Evolutionary conservation across 2,113 vertebrate genomes (phyloP), one percentile per base, ranked within the genome.

Genomic region (Phalacrocorax pelagicus): DNA sequence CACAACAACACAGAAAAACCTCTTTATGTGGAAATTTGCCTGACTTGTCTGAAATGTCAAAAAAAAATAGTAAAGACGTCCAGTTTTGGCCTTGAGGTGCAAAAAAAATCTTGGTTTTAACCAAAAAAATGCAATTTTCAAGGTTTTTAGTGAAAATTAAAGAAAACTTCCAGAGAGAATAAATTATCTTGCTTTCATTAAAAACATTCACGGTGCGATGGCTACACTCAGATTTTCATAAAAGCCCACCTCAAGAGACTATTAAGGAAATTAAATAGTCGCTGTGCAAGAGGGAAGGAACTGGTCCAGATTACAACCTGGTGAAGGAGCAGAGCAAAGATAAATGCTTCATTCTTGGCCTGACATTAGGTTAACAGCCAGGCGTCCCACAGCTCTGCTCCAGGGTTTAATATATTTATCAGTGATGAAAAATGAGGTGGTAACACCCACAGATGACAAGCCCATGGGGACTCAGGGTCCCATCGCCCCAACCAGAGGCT

Each of bases 391-490:
- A 40, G 77, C 34, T 65, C 65, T 23, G 19, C 67, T 51, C 73
- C 5, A 3, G 69, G 24, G 11, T 84, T 86, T 61, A 5, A 5
- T 44, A 4, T 12, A 18, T 79, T 82, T 73, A 59, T 73, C 30
- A 16, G 22, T 12, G 20, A 26, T 44, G 46, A 61, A 77, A 69
- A 87, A 5, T 1, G 2, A 89, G 24, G 29, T 47, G n/a, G 51
- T 13, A 49, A 71, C 6, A 8, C 42, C 46, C 58, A 8, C 36
- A 55, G 29, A 47, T 2, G 15, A 46, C 23, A 32, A 66, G 14
- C 16, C 40, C 16, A 0, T 1, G n/a, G 20, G 9, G 8, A 15
- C 20, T 81, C 1, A 1, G 27, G 26, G n/a, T 93, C 19, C 19
- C 57, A 27, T 19, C 55, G 13, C 11, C 47, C n/a, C 6, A 2